Evolutionary conservation across 1,140 invertebrate species (phyloP).

Genomic region (Phortica variegata): DNA sequence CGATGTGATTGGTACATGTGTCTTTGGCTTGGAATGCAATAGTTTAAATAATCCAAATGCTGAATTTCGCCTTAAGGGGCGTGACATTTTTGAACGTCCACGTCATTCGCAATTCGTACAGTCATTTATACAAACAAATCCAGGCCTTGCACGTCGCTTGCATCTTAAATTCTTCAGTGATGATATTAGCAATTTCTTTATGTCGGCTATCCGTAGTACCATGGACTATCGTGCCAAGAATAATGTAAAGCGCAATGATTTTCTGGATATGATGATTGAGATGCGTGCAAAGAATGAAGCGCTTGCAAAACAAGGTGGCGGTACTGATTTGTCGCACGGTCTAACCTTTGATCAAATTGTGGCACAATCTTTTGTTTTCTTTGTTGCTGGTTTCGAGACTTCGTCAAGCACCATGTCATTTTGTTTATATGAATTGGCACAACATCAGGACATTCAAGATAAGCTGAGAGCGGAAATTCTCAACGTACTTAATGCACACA

Average conservation of each 20-base stretch:
- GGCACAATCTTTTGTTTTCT: slow-evolving; percentile 48
- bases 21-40: slow-evolving; percentile 60
- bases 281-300: slow-evolving; percentile 31
- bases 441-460: slow-evolving; percentile 57
- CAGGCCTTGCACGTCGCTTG: slow-evolving; percentile 25
- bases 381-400: slow-evolving; percentile 50
- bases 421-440: slow-evolving; percentile 52
- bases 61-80: slow-evolving; percentile 56
- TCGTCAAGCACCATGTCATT: slow-evolving; percentile 57
- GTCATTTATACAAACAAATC: slow-evolving; percentile 28
- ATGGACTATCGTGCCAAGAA: slow-evolving; percentile 54
- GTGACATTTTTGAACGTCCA: slow-evolving; percentile 26
- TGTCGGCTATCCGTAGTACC: slow-evolving; percentile 44
- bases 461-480: slow-evolving; percentile 59
- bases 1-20: slow-evolving; percentile 62
- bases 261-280: slow-evolving; percentile 55
- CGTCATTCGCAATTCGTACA: slow-evolving; percentile 21
- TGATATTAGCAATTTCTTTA: slow-evolving; percentile 53
- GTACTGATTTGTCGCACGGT: slow-evolving; percentile 30
- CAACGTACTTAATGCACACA: slow-evolving; percentile 15
- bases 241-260: slow-evolving; percentile 51
- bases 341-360: slow-evolving; percentile 44
- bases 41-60: slow-evolving; percentile 56
- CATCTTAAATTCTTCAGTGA: slow-evolving; percentile 34
- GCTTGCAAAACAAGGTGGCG: slow-evolving; percentile 11